Evolutionary conservation across 2,797 vertebrate genomes (phyloP).

Genomic region (Rhinogobio ventralis): DNA sequence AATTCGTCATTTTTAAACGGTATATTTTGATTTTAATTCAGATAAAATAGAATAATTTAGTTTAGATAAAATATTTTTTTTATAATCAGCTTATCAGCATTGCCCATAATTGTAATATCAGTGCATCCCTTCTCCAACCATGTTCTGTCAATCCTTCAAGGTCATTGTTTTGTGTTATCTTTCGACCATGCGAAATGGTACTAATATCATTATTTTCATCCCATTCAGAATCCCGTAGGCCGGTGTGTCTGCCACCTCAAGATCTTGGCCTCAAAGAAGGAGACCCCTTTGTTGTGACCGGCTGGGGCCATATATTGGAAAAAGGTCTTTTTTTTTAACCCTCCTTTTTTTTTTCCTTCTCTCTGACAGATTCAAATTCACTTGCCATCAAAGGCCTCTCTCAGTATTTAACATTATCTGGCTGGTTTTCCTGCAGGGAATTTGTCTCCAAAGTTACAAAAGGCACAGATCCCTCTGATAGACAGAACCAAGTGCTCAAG

Average conservation of each 20-base stretch:
- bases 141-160: not conserved
- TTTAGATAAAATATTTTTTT: not conserved
- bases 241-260: slow-evolving; percentile 88
- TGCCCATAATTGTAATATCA: not conserved
- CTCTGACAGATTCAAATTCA: not conserved
- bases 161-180: not conserved
- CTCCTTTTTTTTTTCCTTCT: not conserved
- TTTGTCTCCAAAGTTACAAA: slow-evolving; percentile 79
- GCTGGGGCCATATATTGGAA: slow-evolving; percentile 87
- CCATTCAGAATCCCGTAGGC: slow-evolving; percentile 73
- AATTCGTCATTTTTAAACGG: not conserved
- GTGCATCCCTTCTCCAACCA: not conserved
- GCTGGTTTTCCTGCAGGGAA: slow-evolving; percentile 62
- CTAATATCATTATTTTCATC: not conserved
- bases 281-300: slow-evolving; percentile 76
- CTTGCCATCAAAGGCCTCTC: not conserved
- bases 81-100: not conserved
- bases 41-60: not conserved
- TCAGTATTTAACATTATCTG: not conserved
- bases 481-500: slow-evolving; percentile 75
- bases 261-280: slow-evolving; percentile 69
- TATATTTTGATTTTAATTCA: not conserved
- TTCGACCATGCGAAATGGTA: not conserved
- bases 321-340: slow-evolving; percentile 72
- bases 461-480: slow-evolving; percentile 80